A percentile compares a stretch with the other conserved stretches of the same genome.
Conservation (phyloP, 2,888 invertebrate species). For the Bhutanitis thaidina region DNA sequence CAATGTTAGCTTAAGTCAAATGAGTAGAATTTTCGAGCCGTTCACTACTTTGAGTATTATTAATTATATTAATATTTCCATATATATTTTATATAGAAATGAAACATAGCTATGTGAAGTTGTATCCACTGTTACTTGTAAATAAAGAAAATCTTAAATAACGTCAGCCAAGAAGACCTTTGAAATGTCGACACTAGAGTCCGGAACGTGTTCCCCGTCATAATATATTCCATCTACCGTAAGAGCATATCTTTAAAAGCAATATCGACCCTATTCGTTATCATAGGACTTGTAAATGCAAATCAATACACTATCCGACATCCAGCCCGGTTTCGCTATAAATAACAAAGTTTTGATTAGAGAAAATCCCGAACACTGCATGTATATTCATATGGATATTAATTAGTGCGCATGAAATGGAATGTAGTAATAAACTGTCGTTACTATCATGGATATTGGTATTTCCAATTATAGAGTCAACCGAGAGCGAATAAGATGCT, state of each 20-base stretch:
- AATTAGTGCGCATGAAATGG: conserved; percentile 42
- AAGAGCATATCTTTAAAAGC: conserved; percentile 36
- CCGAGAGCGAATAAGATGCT: background rate
- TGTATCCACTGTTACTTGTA: background rate
- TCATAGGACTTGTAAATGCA: conserved; percentile 56
- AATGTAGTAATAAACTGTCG: conserved; percentile 19
- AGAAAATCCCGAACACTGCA: conserved; percentile 51
- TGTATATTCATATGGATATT: conserved; percentile 71
- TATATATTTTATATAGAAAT: too few relatives aligned
- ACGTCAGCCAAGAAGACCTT: conserved; percentile 3
- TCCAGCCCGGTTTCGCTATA: conserved; percentile 43
- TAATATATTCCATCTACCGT: conserved; percentile 31
- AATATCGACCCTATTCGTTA: conserved; percentile 47
- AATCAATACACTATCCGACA: conserved; percentile 46
- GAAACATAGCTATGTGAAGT: too few relatives aligned
- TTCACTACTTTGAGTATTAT: too few relatives aligned
- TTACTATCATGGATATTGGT: conserved; percentile 20
- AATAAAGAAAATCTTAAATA: background rate
- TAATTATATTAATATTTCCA: too few relatives aligned
- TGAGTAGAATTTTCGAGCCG: too few relatives aligned
- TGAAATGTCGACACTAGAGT: conserved; percentile 7
- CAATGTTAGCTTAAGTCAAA: too few relatives aligned
- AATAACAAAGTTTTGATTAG: conserved; percentile 74
- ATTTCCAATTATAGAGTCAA: conserved; percentile 18
- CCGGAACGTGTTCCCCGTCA: conserved; percentile 18